A percentile compares a stretch with the other conserved stretches of the same genome.
These are phyloP conservation scores for Heliopora coerulea DNA, from an alignment of 92 coral and sea anemone genomes.

Conservation along the genomic window DNA sequence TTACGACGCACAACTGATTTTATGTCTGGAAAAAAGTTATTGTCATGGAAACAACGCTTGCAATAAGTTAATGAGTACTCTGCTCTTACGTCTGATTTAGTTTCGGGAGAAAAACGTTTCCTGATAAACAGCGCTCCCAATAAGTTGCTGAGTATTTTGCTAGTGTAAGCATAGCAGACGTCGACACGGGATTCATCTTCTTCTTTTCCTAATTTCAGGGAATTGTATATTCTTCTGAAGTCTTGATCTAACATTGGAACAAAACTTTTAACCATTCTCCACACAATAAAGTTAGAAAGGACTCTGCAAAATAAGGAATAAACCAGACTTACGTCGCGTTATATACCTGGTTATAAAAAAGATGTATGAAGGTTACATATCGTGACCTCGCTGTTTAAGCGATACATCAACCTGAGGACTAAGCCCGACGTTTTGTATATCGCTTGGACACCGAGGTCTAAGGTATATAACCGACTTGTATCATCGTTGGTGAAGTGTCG, in stretches of 20 bases:
- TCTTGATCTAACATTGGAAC: slow-evolving; percentile 78
- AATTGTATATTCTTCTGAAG: slow-evolving; percentile 62
- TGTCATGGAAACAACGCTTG: no score
- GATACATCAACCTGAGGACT: no score
- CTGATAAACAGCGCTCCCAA: slow-evolving; percentile 82
- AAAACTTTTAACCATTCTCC: slow-evolving; percentile 82
- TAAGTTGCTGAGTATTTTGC: slow-evolving; percentile 82
- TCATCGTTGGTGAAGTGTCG: no score
- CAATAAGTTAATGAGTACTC: no score
- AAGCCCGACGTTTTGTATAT: no score
- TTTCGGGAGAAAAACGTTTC: slow-evolving; percentile 73
- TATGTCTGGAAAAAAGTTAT: no score
- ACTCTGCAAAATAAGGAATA: slow-evolving; percentile 40
- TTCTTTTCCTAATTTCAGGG: slow-evolving; percentile 63
- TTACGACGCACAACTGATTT: neutral
- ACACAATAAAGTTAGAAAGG: slow-evolving; percentile 83
- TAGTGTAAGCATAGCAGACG: slow-evolving; percentile 81
- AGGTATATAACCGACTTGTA: no score
- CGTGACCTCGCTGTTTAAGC: no score
- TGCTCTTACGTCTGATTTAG: slow-evolving; percentile 10
- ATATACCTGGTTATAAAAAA: no score
- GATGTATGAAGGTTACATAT: no score
- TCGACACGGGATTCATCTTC: slow-evolving; percentile 70
- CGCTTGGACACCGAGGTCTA: no score
- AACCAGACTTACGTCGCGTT: neutral